Conservation (phyloP, 2,888 invertebrate species). For the Synanthedon myopaeformis region DNA sequence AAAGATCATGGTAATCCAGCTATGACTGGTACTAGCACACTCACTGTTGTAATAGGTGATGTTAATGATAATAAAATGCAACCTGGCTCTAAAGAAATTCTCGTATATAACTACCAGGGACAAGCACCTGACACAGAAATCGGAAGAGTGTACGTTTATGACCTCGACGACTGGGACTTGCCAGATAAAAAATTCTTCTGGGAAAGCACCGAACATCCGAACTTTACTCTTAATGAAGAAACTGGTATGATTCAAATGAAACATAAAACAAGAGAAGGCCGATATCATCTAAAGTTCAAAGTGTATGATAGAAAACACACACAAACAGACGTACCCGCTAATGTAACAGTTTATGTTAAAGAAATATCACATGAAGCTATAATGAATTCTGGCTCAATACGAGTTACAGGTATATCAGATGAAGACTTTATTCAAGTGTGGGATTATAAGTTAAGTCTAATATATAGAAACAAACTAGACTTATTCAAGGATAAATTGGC, state of each 20-base stretch:
- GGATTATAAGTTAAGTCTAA: conserved; percentile 89
- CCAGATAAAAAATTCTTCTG: conserved; percentile 98
- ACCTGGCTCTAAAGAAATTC: conserved; percentile 96
- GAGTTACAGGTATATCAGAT: conserved; percentile 93
- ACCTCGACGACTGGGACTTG: conserved; percentile 98
- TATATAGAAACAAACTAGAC: conserved; percentile 89
- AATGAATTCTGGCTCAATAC: conserved; percentile 92
- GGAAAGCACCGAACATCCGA: conserved; percentile 87
- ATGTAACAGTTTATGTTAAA: conserved; percentile 93
- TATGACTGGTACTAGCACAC: conserved; percentile 95
- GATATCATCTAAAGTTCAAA: conserved; percentile 83
- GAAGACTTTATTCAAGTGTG: conserved; percentile 96
- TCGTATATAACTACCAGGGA: conserved; percentile 96
- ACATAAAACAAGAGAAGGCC: conserved; percentile 90
- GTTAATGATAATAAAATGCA: conserved; percentile 99
- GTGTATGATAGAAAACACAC: conserved; percentile 96
- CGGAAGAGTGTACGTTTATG: conserved; percentile 96
- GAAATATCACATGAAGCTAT: conserved; percentile 97
- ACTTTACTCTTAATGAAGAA: conserved; percentile 89
- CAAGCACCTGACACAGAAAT: conserved; percentile 91
- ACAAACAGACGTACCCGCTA: conserved; percentile 95
- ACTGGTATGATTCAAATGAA: conserved; percentile 97
- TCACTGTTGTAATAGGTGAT: conserved; percentile 97
- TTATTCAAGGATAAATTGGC: conserved; percentile 90
- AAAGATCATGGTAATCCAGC: conserved; percentile 97